Base-by-base conservation (phyloP, 2,113 vertebrate genomes). In the Melozone crissalis region DNA sequence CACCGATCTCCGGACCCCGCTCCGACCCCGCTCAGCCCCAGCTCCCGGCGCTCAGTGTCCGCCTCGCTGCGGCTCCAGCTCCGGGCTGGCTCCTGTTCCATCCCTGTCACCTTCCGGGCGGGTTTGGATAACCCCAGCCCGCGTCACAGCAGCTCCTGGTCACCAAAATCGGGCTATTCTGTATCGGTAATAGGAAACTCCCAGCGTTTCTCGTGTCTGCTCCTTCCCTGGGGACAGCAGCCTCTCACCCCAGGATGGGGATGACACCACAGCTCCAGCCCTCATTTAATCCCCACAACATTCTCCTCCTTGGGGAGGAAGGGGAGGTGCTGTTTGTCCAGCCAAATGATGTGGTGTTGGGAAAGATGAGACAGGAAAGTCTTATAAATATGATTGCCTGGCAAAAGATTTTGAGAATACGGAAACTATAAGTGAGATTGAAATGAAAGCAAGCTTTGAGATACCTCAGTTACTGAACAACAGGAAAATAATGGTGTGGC, bases 161-260 rank as follows among this genome's bases (percentile, higher is more conserved):
- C 83, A 73, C 89, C 20, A 1, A 90, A 91, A 89, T 94, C 90
- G 6, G 37, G n/a, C 71, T 92, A 85, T 95, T 94, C 80, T 76
- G 52, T 95, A 41, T 92, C 94, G 59, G 93, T 94, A 95, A 96
- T 8, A 81, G 59, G 90, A 96, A 92, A 96, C 89, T 39, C 15
- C 13, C 61, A 2, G 35, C 55, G 26, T 73, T 37, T 65, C 84
- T 67, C 3, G 0, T 41, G 41, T 51, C 72, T 51, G 68, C 78
- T 77, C 28, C 77, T 43, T 83, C 82, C 72, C 85, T 7, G 43
- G 63, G 57, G 83, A 90, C 4, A 88, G 80, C 51, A 37, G 57
- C 79, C 6, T 49, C 87, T 67, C 59, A 21, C 13, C 46, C 39
- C 68, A 2, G 18, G 39, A 39, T 13, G 39, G 49, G 26, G 33